Conservation (phyloP, 2,888 invertebrate genomes). For the Melolontha melolontha region DNA sequence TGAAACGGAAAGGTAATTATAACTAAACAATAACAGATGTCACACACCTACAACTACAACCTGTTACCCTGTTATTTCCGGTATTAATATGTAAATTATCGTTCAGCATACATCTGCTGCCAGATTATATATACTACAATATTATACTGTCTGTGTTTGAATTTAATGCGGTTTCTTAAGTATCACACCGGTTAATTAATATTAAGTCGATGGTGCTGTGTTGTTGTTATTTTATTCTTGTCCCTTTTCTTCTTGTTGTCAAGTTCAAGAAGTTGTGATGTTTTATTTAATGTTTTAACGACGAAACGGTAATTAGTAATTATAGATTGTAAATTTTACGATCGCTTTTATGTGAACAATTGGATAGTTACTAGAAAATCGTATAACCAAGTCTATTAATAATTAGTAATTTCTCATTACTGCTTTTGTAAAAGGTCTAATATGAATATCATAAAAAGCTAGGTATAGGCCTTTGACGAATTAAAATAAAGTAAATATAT, state of each 20-base stretch:
- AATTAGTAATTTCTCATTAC: too few species aligned
- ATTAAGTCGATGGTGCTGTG: background rate
- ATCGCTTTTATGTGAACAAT: background rate
- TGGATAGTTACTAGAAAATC: too few species aligned
- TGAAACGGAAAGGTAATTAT: conserved; percentile 35
- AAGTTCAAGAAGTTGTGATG: background rate
- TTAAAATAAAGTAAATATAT: too few species aligned
- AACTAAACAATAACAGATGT: conserved; percentile 37
- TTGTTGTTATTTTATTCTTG: background rate
- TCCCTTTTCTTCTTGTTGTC: background rate
- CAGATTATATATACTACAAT: conserved; percentile 18
- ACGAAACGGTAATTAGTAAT: background rate
- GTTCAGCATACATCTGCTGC: conserved; percentile 22
- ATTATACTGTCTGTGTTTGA: conserved; percentile 4
- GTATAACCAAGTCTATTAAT: too few species aligned
- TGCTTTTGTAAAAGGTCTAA: too few species aligned
- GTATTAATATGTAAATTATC: conserved; percentile 37
- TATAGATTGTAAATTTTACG: conserved; percentile 5
- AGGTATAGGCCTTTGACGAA: too few species aligned
- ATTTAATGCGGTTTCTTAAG: conserved; percentile 24
- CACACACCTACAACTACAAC: conserved; percentile 34
- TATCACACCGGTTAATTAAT: conserved; percentile 20
- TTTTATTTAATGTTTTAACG: conserved; percentile 1
- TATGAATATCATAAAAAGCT: too few species aligned
- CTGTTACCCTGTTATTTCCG: conserved; percentile 37